These are phyloP conservation scores for Agonopterix heracliana DNA, from an alignment of 2,888 invertebrate species.

Conservation along the genomic window DNA sequence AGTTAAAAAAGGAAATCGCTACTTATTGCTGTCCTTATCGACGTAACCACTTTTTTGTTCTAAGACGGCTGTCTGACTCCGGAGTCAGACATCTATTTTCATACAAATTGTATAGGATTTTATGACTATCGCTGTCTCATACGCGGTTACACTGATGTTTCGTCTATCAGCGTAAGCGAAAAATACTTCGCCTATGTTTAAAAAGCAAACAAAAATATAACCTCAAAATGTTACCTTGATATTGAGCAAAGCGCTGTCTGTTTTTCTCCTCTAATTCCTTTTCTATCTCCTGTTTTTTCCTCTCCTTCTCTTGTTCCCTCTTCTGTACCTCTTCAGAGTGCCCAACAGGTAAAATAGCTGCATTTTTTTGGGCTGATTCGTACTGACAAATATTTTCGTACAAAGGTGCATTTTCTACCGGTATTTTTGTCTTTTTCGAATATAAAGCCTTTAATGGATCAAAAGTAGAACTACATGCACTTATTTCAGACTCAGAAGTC, in stretches of 20 bases:
- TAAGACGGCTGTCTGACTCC: no score
- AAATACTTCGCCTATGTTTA: no score
- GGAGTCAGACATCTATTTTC: no score
- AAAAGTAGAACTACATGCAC: constrained; percentile 70
- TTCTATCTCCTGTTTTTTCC: constrained; percentile 33
- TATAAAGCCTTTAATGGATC: constrained; percentile 84
- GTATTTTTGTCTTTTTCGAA: constrained; percentile 70
- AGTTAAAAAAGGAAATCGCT: no score
- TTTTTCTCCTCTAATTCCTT: constrained; percentile 49
- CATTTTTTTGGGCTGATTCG: constrained; percentile 36
- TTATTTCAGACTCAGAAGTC: constrained; percentile 59
- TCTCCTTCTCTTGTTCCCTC: constrained; percentile 49
- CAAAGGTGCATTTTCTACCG: constrained; percentile 73
- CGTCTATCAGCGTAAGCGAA: no score
- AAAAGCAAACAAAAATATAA: constrained; percentile 38
- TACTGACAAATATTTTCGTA: constrained; percentile 83
- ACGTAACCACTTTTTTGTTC: no score
- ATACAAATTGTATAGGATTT: no score
- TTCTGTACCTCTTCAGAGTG: constrained; percentile 37
- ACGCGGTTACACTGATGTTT: no score
- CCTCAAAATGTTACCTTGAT: constrained; percentile 55
- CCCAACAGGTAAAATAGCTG: constrained; percentile 41
- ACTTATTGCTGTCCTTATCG: no score
- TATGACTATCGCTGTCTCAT: no score
- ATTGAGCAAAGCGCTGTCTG: constrained; percentile 55